Base-by-base conservation (phyloP, 2,888 invertebrate genomes). In the Drosophila paranaensis region DNA sequence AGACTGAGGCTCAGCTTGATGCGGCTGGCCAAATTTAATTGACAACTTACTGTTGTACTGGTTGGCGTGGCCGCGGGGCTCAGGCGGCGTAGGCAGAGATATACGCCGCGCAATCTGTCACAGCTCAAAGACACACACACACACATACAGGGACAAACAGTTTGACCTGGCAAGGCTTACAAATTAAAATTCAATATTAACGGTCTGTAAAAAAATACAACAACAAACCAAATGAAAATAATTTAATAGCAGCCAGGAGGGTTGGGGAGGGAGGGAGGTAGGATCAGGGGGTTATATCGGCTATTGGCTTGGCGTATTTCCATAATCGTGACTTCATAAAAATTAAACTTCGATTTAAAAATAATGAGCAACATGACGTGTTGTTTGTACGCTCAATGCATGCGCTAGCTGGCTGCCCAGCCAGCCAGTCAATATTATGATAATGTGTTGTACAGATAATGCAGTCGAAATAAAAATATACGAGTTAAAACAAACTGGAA, bases 271-370 rank as follows among this genome's bases (percentile, higher is more conserved):
- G 20, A 20, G 20, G 20, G n/a, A n/a, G 20, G 20, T 20, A 20
- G n/a, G n/a, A n/a, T n/a, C n/a, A 0, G 16, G 53, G 14, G 1
- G 43, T 2, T 27, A 35, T 35, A 20, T 25, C 27, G 78, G 74
- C 60, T 57, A 69, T 56, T 63, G 67, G 55, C 48, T 71, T 71
- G 58, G 61, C 82, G 77, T 79, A 90, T 91, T 91, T 91, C 85
- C 90, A 91, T 90, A 92, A 91, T 91, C 91, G 87, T 89, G 90
- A 90, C 90, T 91, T 90, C 81, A 90, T 90, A 83, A 91, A 91
- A 91, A 91, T 91, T 89, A 85, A 91, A 88, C 90, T 84, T 82
- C 88, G 90, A 89, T 90, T 90, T 87, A 90, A 91, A 85, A 85
- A 77, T 79, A 89, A 90, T 89, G 83, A 79, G 77, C 84, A 87